Conservation (phyloP, 2,113 vertebrate genomes). For the Pavo muticus region DNA sequence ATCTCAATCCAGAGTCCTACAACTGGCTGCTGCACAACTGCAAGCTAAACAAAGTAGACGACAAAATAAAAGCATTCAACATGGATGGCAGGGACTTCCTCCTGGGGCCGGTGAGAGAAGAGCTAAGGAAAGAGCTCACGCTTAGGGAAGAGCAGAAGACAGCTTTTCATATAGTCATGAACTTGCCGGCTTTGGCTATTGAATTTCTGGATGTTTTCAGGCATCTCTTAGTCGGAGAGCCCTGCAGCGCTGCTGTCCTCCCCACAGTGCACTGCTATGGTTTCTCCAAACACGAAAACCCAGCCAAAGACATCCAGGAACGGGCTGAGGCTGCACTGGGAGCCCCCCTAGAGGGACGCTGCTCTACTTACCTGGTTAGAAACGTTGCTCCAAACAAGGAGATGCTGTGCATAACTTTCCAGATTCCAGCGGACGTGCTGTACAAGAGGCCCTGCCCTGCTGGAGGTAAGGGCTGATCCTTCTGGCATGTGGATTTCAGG, state of each 20-base stretch:
- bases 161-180: slow-evolving; percentile 91
- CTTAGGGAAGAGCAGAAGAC: slow-evolving; percentile 50
- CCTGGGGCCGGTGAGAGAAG: slow-evolving; percentile 84
- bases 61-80: slow-evolving; percentile 85
- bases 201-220: slow-evolving; percentile 90
- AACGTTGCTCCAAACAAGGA: slow-evolving; percentile 97
- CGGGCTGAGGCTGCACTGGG: slow-evolving; percentile 82
- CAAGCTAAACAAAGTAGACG: slow-evolving; percentile 90
- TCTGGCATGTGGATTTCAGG: neutral
- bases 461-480: slow-evolving; percentile 76
- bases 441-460: slow-evolving; percentile 72
- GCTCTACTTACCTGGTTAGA: slow-evolving; percentile 87
- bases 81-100: slow-evolving; percentile 93
- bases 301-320: slow-evolving; percentile 82
- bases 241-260: slow-evolving; percentile 59
- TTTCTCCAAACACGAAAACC: slow-evolving; percentile 90
- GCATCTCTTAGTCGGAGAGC: slow-evolving; percentile 78
- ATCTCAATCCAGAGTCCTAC: slow-evolving; percentile 95
- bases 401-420: slow-evolving; percentile 94
- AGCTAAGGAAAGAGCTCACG: slow-evolving; percentile 80
- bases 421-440: slow-evolving; percentile 83
- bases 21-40: slow-evolving; percentile 93
- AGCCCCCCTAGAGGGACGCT: slow-evolving; percentile 77
- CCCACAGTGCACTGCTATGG: slow-evolving; percentile 92
- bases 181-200: slow-evolving; percentile 90